Base-by-base conservation (phyloP, 1,140 invertebrate genomes). In the Drosophila parvula region DNA sequence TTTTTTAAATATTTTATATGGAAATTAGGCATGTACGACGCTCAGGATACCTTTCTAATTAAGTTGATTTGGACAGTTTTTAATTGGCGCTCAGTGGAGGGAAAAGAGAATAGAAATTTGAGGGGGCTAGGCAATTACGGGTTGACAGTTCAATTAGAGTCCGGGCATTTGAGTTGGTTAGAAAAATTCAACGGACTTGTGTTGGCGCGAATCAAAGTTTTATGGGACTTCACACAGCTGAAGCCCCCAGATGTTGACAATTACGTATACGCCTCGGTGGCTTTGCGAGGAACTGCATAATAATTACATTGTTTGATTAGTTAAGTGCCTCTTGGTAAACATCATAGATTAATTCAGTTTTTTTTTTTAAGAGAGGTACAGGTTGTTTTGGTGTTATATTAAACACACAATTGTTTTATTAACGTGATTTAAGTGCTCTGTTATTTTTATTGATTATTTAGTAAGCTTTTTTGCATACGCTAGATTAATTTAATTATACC, bases 131-230 rank as follows among this genome's bases (percentile, higher is more conserved):
- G 55, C 62, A 76, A 76, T 76, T 76, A 76, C 48, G 43, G 30
- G 43, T 67, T 76, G 74, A 76, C 74, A 76, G 73, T 58, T 76
- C 62, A 76, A 76, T 76, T 76, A 76, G 48, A 43, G n/a, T 27
- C 14, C 32, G 11, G 18, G 9, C 28, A 44, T 40, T 69, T 58
- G 34, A 60, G 44, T 73, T 44, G 38, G 44, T 22, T 71, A 18
- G 11, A 75, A 9, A 57, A 44, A 41, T 30, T 30, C 45, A 43
- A 57, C 36, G 30, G 22, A 56, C 41, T 74, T 63, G 30, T n/a
- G 67, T 57, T 70, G 55, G 4, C 3, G 22, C 30, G n/a, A 44
- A 61, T 44, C 38, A 68, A 70, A 70, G 48, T 55, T 68, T 40
- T 28, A 16, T 68, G 14, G 14, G 10, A n/a, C 12, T 58, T 38